Evolutionary conservation across 2,113 vertebrate genomes (phyloP).

Genomic region (Lepidothrix coronata): DNA sequence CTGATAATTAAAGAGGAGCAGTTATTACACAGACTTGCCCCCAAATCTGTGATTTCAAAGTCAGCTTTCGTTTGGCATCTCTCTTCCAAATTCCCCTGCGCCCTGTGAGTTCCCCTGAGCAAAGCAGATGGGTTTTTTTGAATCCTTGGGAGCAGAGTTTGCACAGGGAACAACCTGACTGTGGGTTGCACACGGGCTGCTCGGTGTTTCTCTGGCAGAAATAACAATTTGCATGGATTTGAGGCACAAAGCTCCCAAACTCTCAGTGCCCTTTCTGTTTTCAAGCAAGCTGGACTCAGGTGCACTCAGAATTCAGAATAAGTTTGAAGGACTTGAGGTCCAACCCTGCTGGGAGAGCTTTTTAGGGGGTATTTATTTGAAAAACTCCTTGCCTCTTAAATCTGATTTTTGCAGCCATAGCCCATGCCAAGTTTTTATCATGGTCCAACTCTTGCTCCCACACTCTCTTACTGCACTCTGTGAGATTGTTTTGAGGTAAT

Average conservation of each 20-base stretch:
- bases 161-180: rapidly evolving
- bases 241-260: background rate
- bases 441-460: background rate
- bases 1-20: background rate
- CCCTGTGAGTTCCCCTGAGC: background rate
- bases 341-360: too few species aligned
- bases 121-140: background rate
- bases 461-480: background rate
- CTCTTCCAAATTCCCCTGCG: background rate
- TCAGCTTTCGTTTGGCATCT: background rate
- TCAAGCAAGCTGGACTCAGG: background rate
- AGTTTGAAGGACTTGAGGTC: background rate
- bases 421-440: background rate
- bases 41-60: background rate
- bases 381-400: background rate
- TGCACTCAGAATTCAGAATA: background rate
- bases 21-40: background rate
- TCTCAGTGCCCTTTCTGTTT: background rate
- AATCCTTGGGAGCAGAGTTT: background rate
- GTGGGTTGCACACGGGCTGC: background rate
- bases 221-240: background rate
- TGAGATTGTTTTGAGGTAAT: background rate
- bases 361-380: background rate
- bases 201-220: background rate
- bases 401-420: background rate